Evolutionary conservation across 2,113 vertebrate species (phyloP).

Genomic region (Prionailurus bengalensis): DNA sequence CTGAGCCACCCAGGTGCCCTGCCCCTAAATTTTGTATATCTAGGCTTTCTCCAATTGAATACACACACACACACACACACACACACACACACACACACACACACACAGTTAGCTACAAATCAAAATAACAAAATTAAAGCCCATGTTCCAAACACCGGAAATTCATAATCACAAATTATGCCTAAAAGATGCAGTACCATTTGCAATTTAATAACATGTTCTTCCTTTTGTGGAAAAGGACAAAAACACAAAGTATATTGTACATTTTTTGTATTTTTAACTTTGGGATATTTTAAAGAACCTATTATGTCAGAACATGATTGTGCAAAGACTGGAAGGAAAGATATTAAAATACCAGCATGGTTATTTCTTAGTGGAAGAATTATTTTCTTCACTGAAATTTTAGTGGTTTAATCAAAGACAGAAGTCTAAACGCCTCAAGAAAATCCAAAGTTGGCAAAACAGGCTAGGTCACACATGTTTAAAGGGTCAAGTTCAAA

Average conservation of each 20-base stretch:
- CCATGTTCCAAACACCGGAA: background rate
- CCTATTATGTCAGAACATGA: background rate
- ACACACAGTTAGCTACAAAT: background rate
- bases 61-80: background rate
- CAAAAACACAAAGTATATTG: background rate
- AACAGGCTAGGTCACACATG: background rate
- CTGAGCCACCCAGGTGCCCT: too few species aligned
- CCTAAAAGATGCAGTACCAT: background rate
- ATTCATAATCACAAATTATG: background rate
- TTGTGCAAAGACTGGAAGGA: background rate
- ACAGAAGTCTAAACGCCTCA: background rate
- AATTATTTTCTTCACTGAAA: constrained; percentile 38
- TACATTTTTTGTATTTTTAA: background rate
- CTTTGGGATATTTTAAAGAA: background rate
- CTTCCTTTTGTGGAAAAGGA: background rate
- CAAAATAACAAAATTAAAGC: constrained; percentile 34
- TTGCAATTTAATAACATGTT: constrained; percentile 30
- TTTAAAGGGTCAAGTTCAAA: background rate
- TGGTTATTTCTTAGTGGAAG: background rate
- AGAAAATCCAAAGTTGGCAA: background rate
- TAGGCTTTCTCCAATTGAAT: background rate
- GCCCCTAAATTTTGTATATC: background rate
- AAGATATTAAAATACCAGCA: constrained; percentile 17
- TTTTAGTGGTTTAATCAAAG: constrained; percentile 4
- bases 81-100: too few species aligned